Evolutionary conservation across 2,113 vertebrate species (phyloP), one percentile per base, ranked within the genome.

Genomic region (Gambusia affinis): DNA sequence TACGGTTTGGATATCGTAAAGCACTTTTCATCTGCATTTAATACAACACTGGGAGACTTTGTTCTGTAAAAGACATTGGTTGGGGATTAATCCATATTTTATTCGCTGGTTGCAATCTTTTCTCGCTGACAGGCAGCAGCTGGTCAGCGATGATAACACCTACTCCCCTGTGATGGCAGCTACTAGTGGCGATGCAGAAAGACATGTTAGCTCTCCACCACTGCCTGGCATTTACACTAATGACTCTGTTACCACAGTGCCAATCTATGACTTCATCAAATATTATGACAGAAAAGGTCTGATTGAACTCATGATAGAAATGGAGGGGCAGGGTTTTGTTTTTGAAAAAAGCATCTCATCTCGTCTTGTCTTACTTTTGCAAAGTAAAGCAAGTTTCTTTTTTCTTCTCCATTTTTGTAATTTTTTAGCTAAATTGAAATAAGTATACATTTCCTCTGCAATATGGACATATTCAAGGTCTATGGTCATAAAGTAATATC

Each of bases 51-150:
- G 28, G 10, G 5, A 29, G 12, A 30, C 2, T 62, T 24, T 37
- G 8, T 11, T 65, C 33, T 28, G 4, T 65, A 27, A 65, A 65
- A 17, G 12, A 4, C 1, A 37, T n/a, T 17, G 15, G 12, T 6
- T 65, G 29, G 24, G 33, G 63, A 24, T 37, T 65, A 28, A 65
- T 65, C 31, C 22, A 65, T 65, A 65, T 65, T 64, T 64, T 4
- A 35, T 64, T 33, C 22, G 24, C 22, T 64, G 19, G 3, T 64
- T 33, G 22, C 22, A 37, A 22, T 12, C 12, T 10, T 65, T 65
- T 24, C 33, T 39, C 14, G 0, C 35, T 39, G 64, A 65, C 64
- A 65, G 64, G 35, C n/a, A 27, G 29, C 64, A 65, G 35, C 64
- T 65, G 64, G 22, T 39, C 24, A 27, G 64, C n/a, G 0, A 3